A percentile compares a stretch with the other conserved stretches of the same genome.
phyloP scores from a whole-genome alignment of 2,888 invertebrate genomes.

The Deroplatys truncata region DNA sequence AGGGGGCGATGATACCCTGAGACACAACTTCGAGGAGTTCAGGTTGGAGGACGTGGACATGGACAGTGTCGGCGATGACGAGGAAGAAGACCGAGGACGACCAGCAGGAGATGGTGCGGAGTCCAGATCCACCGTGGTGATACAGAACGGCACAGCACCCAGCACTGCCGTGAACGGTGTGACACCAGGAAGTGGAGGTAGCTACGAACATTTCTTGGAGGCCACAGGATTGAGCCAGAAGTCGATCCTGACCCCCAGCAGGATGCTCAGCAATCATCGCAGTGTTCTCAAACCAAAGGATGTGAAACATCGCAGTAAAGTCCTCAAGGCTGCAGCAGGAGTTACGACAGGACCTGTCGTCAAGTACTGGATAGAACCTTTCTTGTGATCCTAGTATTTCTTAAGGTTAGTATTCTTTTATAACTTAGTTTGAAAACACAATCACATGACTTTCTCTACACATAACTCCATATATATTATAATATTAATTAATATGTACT shows the following conservation, averaged over 20 bases:
- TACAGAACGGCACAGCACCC: slow-evolving; percentile 30
- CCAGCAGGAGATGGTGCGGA: slow-evolving; percentile 33
- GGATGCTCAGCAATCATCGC: slow-evolving; percentile 70
- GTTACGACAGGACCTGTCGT: slow-evolving; percentile 35
- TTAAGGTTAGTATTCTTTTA: slow-evolving; percentile 21
- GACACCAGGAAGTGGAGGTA: slow-evolving; percentile 32
- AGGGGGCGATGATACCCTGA: slow-evolving; percentile 64
- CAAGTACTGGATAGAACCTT: slow-evolving; percentile 50
- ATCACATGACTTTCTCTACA: too few relatives aligned
- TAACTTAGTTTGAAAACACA: too few relatives aligned
- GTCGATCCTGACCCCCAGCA: slow-evolving; percentile 64
- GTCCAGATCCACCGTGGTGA: slow-evolving; percentile 45
- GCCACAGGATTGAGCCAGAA: slow-evolving; percentile 76
- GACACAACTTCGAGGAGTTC: slow-evolving; percentile 76
- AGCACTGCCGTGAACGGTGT: background rate
- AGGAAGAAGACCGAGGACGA: slow-evolving; percentile 32
- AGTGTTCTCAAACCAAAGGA: slow-evolving; percentile 73
- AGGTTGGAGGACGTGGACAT: slow-evolving; percentile 70
- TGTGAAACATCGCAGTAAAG: slow-evolving; percentile 68
- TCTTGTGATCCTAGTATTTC: slow-evolving; percentile 33
- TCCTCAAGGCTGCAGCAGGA: slow-evolving; percentile 52
- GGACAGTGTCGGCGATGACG: slow-evolving; percentile 30
- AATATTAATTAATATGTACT: too few relatives aligned
- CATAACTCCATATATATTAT: too few relatives aligned
- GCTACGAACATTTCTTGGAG: slow-evolving; percentile 72